Evolutionary conservation across 1,140 invertebrate genomes (phyloP).

Genomic region (Monomorium pharaonis): DNA sequence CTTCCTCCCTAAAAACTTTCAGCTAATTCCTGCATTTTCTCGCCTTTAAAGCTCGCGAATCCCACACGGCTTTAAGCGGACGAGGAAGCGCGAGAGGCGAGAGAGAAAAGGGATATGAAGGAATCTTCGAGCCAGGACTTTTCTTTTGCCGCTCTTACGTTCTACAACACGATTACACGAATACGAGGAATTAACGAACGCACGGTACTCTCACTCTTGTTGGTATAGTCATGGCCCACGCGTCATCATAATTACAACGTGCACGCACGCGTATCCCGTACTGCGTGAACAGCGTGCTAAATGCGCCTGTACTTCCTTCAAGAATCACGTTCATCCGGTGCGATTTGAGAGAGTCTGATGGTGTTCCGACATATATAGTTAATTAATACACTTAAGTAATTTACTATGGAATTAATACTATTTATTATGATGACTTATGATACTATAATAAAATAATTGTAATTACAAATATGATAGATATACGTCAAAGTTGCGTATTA

Average conservation of each 20-base stretch:
- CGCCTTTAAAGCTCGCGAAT: conserved; percentile 62
- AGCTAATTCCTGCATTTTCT: conserved; percentile 15
- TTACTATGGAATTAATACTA: too few species aligned
- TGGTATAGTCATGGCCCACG: conserved; percentile 81
- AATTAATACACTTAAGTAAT: too few species aligned
- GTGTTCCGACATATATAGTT: background rate
- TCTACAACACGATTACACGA: conserved; percentile 41
- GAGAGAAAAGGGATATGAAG: background rate
- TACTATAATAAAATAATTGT: too few species aligned
- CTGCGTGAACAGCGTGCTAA: conserved; percentile 80
- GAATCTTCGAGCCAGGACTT: conserved; percentile 29
- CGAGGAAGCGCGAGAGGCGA: background rate
- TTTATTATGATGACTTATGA: too few species aligned
- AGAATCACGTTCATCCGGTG: background rate
- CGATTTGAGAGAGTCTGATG: conserved; percentile 3
- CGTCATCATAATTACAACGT: conserved; percentile 82
- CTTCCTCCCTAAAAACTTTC: conserved; percentile 36
- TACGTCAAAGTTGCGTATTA: too few species aligned
- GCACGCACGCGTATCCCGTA: conserved; percentile 80
- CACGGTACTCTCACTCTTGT: conserved; percentile 72
- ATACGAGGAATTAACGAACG: conserved; percentile 79
- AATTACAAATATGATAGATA: too few species aligned
- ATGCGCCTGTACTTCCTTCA: conserved; percentile 13
- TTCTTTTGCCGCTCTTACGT: conserved; percentile 19
- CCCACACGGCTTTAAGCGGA: conserved; percentile 62